These are phyloP conservation scores for Trochalopteron elliotii DNA, from an alignment of 2,113 vertebrate species.

Conservation along the genomic window DNA sequence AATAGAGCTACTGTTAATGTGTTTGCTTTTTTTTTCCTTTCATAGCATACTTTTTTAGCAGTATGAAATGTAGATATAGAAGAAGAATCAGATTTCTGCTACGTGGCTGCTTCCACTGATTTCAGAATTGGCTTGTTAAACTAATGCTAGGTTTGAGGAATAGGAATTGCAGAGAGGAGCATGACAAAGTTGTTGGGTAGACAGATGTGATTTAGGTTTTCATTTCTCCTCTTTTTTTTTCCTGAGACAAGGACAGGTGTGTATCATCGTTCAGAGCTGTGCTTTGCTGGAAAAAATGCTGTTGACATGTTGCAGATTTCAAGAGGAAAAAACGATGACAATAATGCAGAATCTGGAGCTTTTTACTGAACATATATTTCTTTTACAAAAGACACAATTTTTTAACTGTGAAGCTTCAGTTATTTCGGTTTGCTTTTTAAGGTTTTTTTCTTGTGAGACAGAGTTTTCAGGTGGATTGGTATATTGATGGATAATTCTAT, in stretches of 20 bases:
- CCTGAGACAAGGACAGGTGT: neutral
- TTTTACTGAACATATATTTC: neutral
- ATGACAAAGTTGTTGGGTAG: constrained; percentile 19
- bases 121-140: neutral
- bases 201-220: neutral
- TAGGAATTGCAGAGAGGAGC: neutral
- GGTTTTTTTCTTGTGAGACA: neutral
- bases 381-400: neutral
- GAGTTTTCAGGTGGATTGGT: neutral
- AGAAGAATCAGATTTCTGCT: neutral
- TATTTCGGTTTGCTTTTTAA: neutral
- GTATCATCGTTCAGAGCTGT: neutral
- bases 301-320: neutral
- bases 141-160: neutral
- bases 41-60: neutral
- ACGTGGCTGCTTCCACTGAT: neutral
- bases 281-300: neutral
- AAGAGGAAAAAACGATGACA: neutral
- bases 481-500: neutral
- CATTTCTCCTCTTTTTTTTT: neutral
- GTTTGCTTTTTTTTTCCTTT: neutral
- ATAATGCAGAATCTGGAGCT: neutral
- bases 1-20: neutral
- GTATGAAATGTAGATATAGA: neutral
- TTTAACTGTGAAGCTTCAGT: neutral